These are phyloP conservation scores for Rhodophaea formosa DNA, from an alignment of 2,888 invertebrate species.

Conservation along the genomic window DNA sequence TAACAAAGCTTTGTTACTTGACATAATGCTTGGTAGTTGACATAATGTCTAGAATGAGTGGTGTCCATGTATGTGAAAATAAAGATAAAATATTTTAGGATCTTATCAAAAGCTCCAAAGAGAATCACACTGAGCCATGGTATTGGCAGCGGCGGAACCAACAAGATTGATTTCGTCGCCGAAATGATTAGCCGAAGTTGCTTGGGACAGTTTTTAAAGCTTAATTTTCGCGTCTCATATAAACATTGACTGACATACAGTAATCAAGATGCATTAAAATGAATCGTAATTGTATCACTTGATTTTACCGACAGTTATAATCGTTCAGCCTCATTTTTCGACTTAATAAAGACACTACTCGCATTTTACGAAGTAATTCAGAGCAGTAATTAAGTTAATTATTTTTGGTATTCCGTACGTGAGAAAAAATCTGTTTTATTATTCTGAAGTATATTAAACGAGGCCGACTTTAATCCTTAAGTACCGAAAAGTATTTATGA, in stretches of 20 bases:
- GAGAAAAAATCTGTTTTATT: background rate
- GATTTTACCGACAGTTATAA: conserved; percentile 21
- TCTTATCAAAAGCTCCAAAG: background rate
- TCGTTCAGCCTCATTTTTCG: conserved; percentile 25
- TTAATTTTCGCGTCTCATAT: conserved; percentile 28
- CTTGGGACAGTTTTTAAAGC: conserved; percentile 21
- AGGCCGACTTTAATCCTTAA: no score
- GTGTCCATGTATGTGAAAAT: no score
- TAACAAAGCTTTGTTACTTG: no score
- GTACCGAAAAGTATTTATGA: no score
- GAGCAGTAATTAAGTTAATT: conserved; percentile 1
- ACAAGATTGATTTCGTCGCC: conserved; percentile 60
- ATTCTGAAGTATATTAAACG: no score
- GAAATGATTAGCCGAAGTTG: conserved; percentile 52
- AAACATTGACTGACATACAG: conserved; percentile 25
- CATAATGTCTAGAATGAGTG: no score
- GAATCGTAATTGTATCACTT: conserved; percentile 15
- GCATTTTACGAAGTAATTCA: background rate
- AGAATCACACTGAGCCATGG: conserved; percentile 60
- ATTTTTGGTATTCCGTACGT: background rate
- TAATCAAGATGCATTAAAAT: conserved; percentile 13
- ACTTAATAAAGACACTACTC: conserved; percentile 12
- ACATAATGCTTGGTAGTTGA: no score
- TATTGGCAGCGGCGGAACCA: conserved; percentile 60
- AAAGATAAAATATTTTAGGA: background rate